phyloP scores from a whole-genome alignment of 2,113 vertebrate species.

The Plotosus lineatus region DNA sequence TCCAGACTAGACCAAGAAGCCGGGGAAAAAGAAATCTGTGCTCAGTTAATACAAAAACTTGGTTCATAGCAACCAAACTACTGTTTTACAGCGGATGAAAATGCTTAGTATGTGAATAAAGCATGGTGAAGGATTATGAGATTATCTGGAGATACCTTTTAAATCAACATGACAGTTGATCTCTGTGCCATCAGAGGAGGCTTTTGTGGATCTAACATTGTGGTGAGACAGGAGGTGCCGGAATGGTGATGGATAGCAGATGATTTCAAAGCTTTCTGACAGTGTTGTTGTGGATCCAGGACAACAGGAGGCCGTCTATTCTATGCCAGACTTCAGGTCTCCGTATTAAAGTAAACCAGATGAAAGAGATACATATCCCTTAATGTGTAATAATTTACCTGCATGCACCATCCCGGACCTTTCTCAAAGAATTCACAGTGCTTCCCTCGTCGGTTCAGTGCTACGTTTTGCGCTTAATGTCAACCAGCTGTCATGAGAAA shows the following conservation, averaged over 20 bases:
- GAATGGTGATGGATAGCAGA: slow-evolving; percentile 34
- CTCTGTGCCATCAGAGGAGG: background rate
- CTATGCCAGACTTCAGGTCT: slow-evolving; percentile 52
- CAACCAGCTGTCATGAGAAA: slow-evolving; percentile 53
- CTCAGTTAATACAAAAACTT: background rate
- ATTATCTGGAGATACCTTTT: background rate
- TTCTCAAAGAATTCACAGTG: slow-evolving; percentile 45
- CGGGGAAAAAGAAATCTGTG: background rate
- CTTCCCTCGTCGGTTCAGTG: slow-evolving; percentile 21
- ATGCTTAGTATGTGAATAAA: background rate
- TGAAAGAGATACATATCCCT: slow-evolving; percentile 57
- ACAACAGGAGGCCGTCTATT: slow-evolving; percentile 34
- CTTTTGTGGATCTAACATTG: background rate
- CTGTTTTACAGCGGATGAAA: background rate
- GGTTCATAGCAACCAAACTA: background rate
- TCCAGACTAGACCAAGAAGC: background rate
- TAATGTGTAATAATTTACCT: slow-evolving; percentile 61
- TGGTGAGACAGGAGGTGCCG: slow-evolving; percentile 16
- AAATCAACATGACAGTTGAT: background rate
- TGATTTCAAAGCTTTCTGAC: slow-evolving; percentile 38
- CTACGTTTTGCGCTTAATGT: slow-evolving; percentile 49
- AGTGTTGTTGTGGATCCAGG: slow-evolving; percentile 41
- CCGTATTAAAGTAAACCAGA: slow-evolving; percentile 61
- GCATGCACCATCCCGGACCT: slow-evolving; percentile 52
- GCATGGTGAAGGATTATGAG: background rate